Evolutionary conservation across 1,140 invertebrate genomes (phyloP).

Genomic region (Drosophila parvula): DNA sequence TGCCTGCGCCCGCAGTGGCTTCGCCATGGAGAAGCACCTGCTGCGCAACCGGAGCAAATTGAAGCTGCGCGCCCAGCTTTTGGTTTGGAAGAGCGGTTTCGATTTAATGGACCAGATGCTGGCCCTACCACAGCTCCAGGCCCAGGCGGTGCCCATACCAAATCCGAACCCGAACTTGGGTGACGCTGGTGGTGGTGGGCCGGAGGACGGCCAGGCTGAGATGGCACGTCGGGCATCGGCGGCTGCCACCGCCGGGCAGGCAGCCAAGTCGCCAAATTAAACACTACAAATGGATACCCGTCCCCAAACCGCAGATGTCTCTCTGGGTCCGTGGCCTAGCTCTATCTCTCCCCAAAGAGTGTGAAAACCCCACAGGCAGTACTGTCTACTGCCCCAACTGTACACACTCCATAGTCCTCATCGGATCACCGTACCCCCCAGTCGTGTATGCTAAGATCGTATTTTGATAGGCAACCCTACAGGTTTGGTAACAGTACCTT

Average conservation of each 20-base stretch:
- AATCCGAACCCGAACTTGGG: slow-evolving; percentile 1
- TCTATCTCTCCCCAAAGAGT: neutral
- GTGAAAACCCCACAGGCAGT: slow-evolving; percentile 1
- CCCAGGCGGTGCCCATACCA: neutral
- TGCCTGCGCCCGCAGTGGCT: slow-evolving; percentile 88
- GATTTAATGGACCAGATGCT: slow-evolving; percentile 84
- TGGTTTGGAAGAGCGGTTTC: slow-evolving; percentile 85
- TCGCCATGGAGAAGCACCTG: slow-evolving; percentile 78
- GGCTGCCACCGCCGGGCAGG: slow-evolving; percentile 20
- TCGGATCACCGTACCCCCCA: slow-evolving; percentile 1
- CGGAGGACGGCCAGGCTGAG: slow-evolving; percentile 24
- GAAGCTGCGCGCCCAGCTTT: slow-evolving; percentile 82
- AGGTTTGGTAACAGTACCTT: slow-evolving; percentile 27
- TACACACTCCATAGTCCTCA: slow-evolving; percentile 2
- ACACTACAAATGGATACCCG: neutral
- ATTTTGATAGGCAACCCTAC: slow-evolving; percentile 13
- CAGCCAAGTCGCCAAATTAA: slow-evolving; percentile 27
- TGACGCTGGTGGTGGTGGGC: neutral
- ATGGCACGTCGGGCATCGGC: slow-evolving; percentile 58
- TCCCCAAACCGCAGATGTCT: neutral
- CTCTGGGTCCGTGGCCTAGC: slow-evolving; percentile 9
- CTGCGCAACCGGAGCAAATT: slow-evolving; percentile 72
- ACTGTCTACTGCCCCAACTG: slow-evolving; percentile 12
- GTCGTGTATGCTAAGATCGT: slow-evolving; percentile 16
- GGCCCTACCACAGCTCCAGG: slow-evolving; percentile 56